Base-by-base conservation (phyloP, 1,140 invertebrate genomes). In the Tigriopus japonicus region DNA sequence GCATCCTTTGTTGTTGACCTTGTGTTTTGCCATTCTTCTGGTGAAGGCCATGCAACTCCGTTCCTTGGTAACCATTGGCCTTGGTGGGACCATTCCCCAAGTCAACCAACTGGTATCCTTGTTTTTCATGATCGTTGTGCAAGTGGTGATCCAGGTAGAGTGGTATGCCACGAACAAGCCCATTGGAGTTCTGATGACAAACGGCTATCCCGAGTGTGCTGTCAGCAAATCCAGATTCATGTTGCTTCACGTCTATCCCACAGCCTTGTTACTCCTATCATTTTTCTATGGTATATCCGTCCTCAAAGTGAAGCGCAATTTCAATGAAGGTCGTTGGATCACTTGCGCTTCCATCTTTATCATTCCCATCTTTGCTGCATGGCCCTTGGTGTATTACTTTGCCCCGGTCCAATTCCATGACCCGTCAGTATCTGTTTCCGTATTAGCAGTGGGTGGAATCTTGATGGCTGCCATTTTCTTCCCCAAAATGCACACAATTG, bases 91-190 rank as follows among this genome's bases (percentile, higher is more conserved):
- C 23, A 61, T 61, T 24, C 59, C 59, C 15, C 59, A 61, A 24
- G 52, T 71, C 17, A 72, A 73, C 64, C 71, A 72, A 62, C 68
- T 70, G 53, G 54, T 73, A 7, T 72, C 69, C 6, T 65, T 73
- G 6, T 51, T 70, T 10, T 71, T 72, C 62, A 68, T 72, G 15
- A 66, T 73, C 0, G 65, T 69, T 15, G 68, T 72, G 12, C 72
- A 73, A 63, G 52, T 70, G 14, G 69, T 71, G 1, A 62, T 73
- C n/a, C 67, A 66, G 55, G 56, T 69, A n/a, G 70, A 73, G 52
- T 70, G 69, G 66, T 71, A 66, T 51, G 59, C 68, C 19, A 14
- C 51, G 7, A 55, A 64, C 19, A 41, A 42, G 9, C 45, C 60
- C 15, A 40, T 62, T 7, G 66, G 56, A 54, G 60, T 52, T 59